These are phyloP conservation scores for Yponomeuta evonymella DNA, from an alignment of 2,888 invertebrate genomes.

Conservation along the genomic window DNA sequence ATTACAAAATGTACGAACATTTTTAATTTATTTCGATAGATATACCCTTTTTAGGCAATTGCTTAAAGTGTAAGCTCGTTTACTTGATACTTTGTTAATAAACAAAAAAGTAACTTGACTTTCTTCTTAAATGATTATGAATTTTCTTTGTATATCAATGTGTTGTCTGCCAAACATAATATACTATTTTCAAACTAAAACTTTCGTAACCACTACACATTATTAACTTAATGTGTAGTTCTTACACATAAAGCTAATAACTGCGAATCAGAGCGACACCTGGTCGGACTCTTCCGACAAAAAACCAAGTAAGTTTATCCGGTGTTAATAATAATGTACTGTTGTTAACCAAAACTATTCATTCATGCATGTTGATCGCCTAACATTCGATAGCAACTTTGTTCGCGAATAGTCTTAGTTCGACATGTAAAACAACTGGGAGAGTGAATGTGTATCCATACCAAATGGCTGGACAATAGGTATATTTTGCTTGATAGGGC, in stretches of 20 bases:
- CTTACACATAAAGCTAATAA: too few relatives aligned
- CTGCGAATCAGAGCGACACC: too few relatives aligned
- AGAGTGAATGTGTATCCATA: not conserved
- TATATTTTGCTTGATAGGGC: constrained; percentile 35
- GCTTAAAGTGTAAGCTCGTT: constrained; percentile 34
- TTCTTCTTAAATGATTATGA: constrained; percentile 55
- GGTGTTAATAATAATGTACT: constrained; percentile 24
- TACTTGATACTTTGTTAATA: constrained; percentile 53
- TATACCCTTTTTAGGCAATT: constrained; percentile 28
- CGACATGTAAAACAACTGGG: not conserved
- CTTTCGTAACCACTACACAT: too few relatives aligned
- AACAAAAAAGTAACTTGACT: constrained; percentile 41
- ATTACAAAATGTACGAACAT: constrained; percentile 23
- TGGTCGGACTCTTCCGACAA: too few relatives aligned
- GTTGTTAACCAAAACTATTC: not conserved
- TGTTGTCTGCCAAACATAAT: constrained; percentile 45
- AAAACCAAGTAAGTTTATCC: too few relatives aligned
- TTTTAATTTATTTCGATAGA: constrained; percentile 21
- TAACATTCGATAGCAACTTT: not conserved
- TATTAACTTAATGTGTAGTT: too few relatives aligned
- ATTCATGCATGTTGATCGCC: not conserved
- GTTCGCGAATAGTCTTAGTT: not conserved
- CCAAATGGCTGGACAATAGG: not conserved
- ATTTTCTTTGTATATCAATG: constrained; percentile 41
- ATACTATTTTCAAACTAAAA: not conserved